Base-by-base conservation (phyloP, 1,140 invertebrate species). In the Halyomorpha halys region DNA sequence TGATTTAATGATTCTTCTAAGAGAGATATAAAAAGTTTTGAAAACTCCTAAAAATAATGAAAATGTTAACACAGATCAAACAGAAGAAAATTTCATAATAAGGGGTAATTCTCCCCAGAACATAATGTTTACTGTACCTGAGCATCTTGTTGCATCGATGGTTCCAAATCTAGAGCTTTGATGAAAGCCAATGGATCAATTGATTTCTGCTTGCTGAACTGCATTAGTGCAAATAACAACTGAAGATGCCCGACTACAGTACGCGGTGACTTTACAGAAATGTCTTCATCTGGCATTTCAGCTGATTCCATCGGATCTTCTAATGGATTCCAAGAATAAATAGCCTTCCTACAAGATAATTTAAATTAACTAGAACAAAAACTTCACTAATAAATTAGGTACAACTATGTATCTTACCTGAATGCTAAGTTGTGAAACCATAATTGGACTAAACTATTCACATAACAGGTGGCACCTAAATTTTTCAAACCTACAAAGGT, bases 391-490 rank as follows among this genome's bases (percentile, higher is more conserved):
- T 49, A 19, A 18, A 49, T 18, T 13, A 25, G 25, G 39, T 53
- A 2, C 56, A 5, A 27, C 9, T 15, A 25, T 25, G 27, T 18
- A 23, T 14, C 25, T 19, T 73, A 80, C 79, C 81, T 79, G 70
- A 87, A 81, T 44, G 76, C 76, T 67, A 79, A 77, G 72, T 86
- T 86, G 69, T 87, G 84, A 74, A 83, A 87, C 84, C 84, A 86
- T 25, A 87, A 76, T 75, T 87, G 85, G 45, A 87, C 77, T 65
- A 86, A 79, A 69, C 83, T 84, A 73, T 87, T 87, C 9, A 86
- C 82, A 72, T 87, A 87, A 74, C 85, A 87, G 13, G 86, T 87
- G 18, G 84, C 84, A 49, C 86, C 85, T 61, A 87, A 73, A 77
- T 87, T 87, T 73, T 82, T 82, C 54, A 87, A 73, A 16, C 86